A percentile compares a stretch with the other conserved stretches of the same genome.
Conservation (phyloP, 2,797 vertebrate genomes). For the Galago senegalensis region DNA sequence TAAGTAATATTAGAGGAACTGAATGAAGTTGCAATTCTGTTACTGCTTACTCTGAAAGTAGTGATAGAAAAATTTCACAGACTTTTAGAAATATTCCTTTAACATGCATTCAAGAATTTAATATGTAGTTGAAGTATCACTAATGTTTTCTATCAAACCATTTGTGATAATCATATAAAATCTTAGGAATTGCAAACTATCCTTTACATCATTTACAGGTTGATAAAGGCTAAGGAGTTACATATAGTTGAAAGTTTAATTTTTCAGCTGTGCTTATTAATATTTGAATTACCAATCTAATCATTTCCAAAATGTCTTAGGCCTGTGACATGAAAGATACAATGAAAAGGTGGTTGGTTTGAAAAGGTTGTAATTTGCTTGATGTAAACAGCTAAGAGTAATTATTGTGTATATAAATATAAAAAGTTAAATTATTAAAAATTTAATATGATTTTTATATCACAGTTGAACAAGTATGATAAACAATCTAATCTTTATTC, state of each 20-base stretch:
- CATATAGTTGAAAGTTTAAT: conserved; percentile 61
- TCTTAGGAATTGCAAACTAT: neutral
- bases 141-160: neutral
- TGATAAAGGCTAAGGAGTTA: conserved; percentile 33
- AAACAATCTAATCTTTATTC: conserved; percentile 39
- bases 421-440: conserved; percentile 55
- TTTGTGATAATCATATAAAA: conserved; percentile 8
- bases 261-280: conserved; percentile 80
- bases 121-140: neutral
- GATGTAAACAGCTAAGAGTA: conserved; percentile 54
- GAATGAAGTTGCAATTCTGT: neutral
- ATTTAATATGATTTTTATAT: conserved; percentile 8
- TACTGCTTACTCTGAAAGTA: conserved; percentile 13
- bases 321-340: conserved; percentile 48
- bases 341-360: conserved; percentile 18
- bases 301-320: conserved; percentile 66
- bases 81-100: conserved; percentile 31
- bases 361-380: conserved; percentile 45
- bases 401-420: conserved; percentile 61
- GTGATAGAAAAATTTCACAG: conserved; percentile 2
- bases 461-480: conserved; percentile 15
- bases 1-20: neutral
- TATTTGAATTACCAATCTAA: conserved; percentile 67
- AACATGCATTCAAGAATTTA: neutral
- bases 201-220: neutral